Conservation (phyloP, 2,888 invertebrate species). For the Dryocosmus kuriphilus region DNA sequence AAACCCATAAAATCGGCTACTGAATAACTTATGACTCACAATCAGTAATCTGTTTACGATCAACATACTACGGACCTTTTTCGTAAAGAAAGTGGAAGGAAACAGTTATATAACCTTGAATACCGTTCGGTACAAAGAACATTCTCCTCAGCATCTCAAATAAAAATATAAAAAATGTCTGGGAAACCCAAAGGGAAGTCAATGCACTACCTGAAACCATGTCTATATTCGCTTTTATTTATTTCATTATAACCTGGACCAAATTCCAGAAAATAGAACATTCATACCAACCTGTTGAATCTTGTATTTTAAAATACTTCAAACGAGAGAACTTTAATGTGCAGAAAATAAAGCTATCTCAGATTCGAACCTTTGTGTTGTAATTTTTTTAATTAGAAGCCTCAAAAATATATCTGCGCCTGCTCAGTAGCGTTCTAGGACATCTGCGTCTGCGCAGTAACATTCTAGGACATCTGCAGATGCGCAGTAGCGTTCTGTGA, state of each 20-base stretch:
- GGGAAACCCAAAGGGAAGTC: constrained; percentile 10
- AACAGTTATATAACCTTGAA: constrained; percentile 36
- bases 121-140: constrained; percentile 10
- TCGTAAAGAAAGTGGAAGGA: constrained; percentile 5
- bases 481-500: background rate
- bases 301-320: background rate
- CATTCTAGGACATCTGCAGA: background rate
- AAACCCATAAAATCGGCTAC: background rate
- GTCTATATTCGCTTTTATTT: background rate
- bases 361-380: background rate
- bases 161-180: background rate
- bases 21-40: background rate
- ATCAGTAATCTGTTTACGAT: constrained; percentile 7
- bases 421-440: background rate
- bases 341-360: background rate
- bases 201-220: constrained; percentile 6
- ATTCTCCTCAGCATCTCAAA: constrained; percentile 17
- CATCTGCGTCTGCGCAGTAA: background rate
- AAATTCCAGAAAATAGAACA: background rate
- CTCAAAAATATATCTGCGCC: background rate
- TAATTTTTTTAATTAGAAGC: too few relatives aligned
- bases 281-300: background rate
- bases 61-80: background rate
- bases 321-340: background rate
- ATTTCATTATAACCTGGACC: background rate